Percentiles rank a stretch among this genome's conserved stretches.
phyloP scores from a whole-genome alignment of 2,888 invertebrate species.

The Tillus elongatus region DNA sequence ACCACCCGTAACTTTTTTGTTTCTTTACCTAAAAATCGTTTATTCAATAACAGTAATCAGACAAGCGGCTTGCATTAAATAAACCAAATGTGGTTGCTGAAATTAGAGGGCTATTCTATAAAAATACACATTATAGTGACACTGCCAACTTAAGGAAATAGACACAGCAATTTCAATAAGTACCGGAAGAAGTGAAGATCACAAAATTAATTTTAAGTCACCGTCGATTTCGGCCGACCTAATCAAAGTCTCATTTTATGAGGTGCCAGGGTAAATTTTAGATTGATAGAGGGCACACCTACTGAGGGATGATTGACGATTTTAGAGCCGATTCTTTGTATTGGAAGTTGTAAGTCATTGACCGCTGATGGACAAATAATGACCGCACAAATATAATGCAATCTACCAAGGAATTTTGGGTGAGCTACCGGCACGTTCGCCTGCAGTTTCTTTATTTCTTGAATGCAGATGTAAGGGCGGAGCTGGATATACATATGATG shows the following conservation, averaged over 20 bases:
- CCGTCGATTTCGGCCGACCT: neutral
- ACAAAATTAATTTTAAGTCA: neutral
- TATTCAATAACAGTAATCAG: too few species aligned
- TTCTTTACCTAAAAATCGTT: too few species aligned
- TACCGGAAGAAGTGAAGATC: neutral
- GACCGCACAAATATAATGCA: conserved; percentile 13
- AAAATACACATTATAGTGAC: too few species aligned
- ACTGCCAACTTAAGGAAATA: too few species aligned
- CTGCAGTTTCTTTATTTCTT: neutral
- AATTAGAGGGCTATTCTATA: too few species aligned
- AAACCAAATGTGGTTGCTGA: too few species aligned
- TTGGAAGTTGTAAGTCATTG: conserved; percentile 20
- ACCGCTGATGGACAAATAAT: conserved; percentile 27
- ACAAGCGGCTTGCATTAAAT: too few species aligned
- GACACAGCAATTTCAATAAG: too few species aligned
- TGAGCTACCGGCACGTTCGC: conserved; percentile 15
- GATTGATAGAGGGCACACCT: conserved; percentile 18
- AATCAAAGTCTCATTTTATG: neutral
- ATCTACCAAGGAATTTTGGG: neutral
- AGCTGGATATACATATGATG: too few species aligned
- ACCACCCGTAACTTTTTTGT: too few species aligned
- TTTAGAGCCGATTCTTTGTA: conserved; percentile 17
- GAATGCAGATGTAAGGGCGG: neutral
- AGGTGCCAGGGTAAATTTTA: neutral
- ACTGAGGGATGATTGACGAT: conserved; percentile 23